These are phyloP conservation scores for Sitobion miscanthi DNA, from an alignment of 1,140 invertebrate genomes.

Conservation along the genomic window DNA sequence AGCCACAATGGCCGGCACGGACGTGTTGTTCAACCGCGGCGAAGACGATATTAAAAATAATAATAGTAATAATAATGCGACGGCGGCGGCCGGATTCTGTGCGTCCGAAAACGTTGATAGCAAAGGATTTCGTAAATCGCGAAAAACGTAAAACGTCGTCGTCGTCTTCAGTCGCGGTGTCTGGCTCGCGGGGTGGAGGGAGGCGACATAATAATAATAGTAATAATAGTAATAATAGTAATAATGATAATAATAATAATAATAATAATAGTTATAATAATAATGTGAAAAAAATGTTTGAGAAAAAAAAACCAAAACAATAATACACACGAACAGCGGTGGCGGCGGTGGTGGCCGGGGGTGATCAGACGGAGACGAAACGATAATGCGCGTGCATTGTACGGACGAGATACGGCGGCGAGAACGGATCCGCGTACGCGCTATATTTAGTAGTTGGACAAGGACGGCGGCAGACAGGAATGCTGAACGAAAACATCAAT, in stretches of 20 bases:
- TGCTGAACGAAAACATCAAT: slow-evolving; percentile 56
- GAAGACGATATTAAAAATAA: not conserved
- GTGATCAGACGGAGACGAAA: slow-evolving; percentile 41
- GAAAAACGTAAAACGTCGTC: not conserved
- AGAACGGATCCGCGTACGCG: slow-evolving; percentile 21
- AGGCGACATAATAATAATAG: not conserved
- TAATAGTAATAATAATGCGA: not conserved
- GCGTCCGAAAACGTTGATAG: not conserved
- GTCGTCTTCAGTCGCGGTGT: not conserved
- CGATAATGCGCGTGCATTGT: slow-evolving; percentile 39
- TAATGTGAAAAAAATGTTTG: not conserved
- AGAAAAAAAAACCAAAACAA: slow-evolving; percentile 15
- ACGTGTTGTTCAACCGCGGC: not conserved
- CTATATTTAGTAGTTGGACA: slow-evolving; percentile 52
- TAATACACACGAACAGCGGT: not conserved
- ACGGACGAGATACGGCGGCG: slow-evolving; percentile 34
- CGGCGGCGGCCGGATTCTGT: not conserved
- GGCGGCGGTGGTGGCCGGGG: not conserved
- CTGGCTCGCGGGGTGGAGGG: not conserved
- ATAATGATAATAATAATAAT: not conserved
- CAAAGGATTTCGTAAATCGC: not conserved
- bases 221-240: not conserved
- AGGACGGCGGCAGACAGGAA: slow-evolving; percentile 48
- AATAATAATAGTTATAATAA: slow-evolving; percentile 2
- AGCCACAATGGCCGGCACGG: slow-evolving; percentile 29